Evolutionary conservation across 2,888 invertebrate species (phyloP).

Genomic region (Lobophora halterata): DNA sequence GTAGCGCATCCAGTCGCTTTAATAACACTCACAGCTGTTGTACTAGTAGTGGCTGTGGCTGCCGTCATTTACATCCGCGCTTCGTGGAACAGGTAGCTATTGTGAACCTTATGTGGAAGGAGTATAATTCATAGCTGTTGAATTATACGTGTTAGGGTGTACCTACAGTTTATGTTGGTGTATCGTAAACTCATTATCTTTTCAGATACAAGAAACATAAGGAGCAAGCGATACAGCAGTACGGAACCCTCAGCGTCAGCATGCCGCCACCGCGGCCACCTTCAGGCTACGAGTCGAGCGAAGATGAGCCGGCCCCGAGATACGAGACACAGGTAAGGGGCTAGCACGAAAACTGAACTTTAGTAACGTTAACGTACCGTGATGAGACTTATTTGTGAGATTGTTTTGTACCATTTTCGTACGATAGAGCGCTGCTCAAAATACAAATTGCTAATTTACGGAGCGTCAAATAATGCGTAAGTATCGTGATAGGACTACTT

Average conservation of each 20-base stretch:
- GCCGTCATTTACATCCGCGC: constrained; percentile 96
- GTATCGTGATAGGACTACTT: no score
- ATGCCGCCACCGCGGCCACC: constrained; percentile 67
- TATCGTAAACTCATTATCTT: no score
- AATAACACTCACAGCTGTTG: constrained; percentile 93
- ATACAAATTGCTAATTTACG: no score
- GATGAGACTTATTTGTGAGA: no score
- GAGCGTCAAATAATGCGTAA: no score
- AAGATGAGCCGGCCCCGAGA: constrained; percentile 91
- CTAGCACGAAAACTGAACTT: no score
- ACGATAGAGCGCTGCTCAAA: no score
- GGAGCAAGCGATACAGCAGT: constrained; percentile 88
- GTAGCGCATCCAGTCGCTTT: constrained; percentile 94
- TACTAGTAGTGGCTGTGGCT: constrained; percentile 91
- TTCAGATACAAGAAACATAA: constrained; percentile 92
- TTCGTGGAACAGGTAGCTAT: constrained; percentile 92
- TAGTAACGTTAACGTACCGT: no score
- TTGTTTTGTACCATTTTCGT: no score
- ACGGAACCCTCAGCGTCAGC: constrained; percentile 73
- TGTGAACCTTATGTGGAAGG: neutral
- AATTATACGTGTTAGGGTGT: no score
- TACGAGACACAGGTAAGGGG: constrained; percentile 92
- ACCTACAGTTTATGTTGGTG: no score
- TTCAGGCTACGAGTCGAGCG: constrained; percentile 75
- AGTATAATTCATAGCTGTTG: no score